These are phyloP conservation scores for Alosa alosa DNA, from an alignment of 2,113 vertebrate genomes.

Conservation along the genomic window DNA sequence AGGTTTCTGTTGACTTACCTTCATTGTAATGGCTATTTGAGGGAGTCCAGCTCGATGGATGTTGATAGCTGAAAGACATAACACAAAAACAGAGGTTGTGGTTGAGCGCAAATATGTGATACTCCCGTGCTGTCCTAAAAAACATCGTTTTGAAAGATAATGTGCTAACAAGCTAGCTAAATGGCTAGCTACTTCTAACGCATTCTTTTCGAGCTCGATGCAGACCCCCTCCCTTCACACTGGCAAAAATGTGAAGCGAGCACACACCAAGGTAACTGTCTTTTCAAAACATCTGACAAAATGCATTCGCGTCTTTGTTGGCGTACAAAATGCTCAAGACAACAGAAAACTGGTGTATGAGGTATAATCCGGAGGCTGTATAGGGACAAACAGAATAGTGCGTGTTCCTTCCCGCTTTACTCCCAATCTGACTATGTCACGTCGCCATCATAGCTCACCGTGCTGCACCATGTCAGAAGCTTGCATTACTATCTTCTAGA, in stretches of 20 bases:
- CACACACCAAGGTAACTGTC: not conserved
- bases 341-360: constrained; percentile 11
- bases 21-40: constrained; percentile 87
- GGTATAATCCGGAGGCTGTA: constrained; percentile 21
- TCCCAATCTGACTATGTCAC: constrained; percentile 78
- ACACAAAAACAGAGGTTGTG: constrained; percentile 33
- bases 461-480: constrained; percentile 70
- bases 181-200: constrained; percentile 57
- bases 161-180: constrained; percentile 53
- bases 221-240: constrained; percentile 48
- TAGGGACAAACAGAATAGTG: constrained; percentile 34
- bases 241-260: constrained; percentile 52
- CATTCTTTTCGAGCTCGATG: constrained; percentile 58
- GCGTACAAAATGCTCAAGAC: constrained; percentile 3
- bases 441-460: constrained; percentile 85
- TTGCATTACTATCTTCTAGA: constrained; percentile 30
- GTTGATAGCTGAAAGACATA: constrained; percentile 66
- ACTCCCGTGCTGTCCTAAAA: not conserved
- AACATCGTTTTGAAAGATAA: constrained; percentile 22
- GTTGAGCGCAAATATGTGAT: not conserved
- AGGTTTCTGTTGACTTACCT: constrained; percentile 77
- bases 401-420: constrained; percentile 69
- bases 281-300: constrained; percentile 23
- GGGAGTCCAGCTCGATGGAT: constrained; percentile 88
- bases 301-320: not conserved